phyloP scores from a whole-genome alignment of 2,797 vertebrate genomes.

The Cichlasoma orientale region DNA sequence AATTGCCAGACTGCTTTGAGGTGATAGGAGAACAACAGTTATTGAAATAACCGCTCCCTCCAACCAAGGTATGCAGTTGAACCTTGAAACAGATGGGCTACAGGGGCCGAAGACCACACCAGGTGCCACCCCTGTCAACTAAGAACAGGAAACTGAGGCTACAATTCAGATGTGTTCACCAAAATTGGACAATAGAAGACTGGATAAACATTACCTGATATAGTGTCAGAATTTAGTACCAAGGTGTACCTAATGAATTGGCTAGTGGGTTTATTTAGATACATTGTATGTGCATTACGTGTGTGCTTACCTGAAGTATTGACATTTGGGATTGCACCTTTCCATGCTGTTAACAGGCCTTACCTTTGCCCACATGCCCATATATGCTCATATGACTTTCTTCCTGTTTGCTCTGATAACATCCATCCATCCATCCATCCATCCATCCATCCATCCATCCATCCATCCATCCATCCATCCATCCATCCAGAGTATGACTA shows the following conservation, averaged over 20 bases:
- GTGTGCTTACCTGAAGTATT: slow-evolving; percentile 22
- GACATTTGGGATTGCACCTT: slow-evolving; percentile 37
- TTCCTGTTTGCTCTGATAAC: slow-evolving; percentile 13
- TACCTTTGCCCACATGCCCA: slow-evolving; percentile 21
- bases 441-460: no score
- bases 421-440: slow-evolving; percentile 4
- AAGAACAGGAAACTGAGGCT: background rate
- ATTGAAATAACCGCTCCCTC: background rate
- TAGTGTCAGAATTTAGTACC: background rate
- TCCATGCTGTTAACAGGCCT: slow-evolving; percentile 25
- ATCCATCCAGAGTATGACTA: no score
- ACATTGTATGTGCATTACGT: background rate
- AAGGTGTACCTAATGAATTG: no score
- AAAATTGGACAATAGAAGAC: background rate
- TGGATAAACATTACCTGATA: background rate
- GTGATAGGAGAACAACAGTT: background rate
- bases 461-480: no score
- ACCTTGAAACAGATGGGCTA: background rate
- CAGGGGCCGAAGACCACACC: background rate
- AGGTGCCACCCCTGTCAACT: background rate
- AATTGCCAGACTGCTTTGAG: background rate
- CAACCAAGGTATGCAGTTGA: background rate
- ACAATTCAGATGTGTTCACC: background rate
- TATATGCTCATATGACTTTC: background rate
- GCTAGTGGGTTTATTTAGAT: background rate